Evolutionary conservation across 2,113 vertebrate genomes (phyloP), one percentile per base, ranked within the genome.

Genomic region (Meles meles): DNA sequence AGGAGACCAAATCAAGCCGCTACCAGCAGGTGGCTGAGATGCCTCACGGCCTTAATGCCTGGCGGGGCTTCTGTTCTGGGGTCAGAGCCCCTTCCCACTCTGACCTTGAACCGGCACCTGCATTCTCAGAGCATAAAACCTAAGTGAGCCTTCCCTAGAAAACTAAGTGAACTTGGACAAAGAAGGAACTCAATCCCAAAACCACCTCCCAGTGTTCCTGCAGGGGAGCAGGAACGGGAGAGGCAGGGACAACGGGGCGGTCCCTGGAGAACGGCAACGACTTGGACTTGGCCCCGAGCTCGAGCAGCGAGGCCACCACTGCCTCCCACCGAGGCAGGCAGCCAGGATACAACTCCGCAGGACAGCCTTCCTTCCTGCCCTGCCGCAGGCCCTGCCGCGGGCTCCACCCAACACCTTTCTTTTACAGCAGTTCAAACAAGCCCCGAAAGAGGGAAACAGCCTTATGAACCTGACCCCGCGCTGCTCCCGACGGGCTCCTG

Each of bases 21-120:
- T 27, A 42, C 61, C 9, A 21, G 9, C 5, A 81, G 88, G 25
- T 2, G 31, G 31, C 29, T 4, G 4, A 25, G 65, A 7, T 1
- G 47, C 39, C 49, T 17, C 4, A 7, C 6, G 6, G 25, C 37
- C 37, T 49, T 23, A 8, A 2, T 0, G 0, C 10, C 20, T 12
- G 42, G 3, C 0, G 0, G 20, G 39, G 47, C 69, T 52, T 21
- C 44, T 5, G 31, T 23, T 37, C 67, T 27, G 3, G 79, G 80
- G 44, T 34, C n/a, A 34, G 8, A 27, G 87, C 82, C 21, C 31
- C 13, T 15, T 49, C 29, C 5, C 23, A 25, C 72, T 95, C 39
- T 11, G 27, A 74, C 5, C 72, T 59, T 47, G 11, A 91, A 31
- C 7, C 57, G 21, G 34, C 21, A 27, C 23, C 44, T 65, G 65